These are phyloP conservation scores for Drosophila bifasciata DNA, from an alignment of 1,140 invertebrate species.

Conservation along the genomic window DNA sequence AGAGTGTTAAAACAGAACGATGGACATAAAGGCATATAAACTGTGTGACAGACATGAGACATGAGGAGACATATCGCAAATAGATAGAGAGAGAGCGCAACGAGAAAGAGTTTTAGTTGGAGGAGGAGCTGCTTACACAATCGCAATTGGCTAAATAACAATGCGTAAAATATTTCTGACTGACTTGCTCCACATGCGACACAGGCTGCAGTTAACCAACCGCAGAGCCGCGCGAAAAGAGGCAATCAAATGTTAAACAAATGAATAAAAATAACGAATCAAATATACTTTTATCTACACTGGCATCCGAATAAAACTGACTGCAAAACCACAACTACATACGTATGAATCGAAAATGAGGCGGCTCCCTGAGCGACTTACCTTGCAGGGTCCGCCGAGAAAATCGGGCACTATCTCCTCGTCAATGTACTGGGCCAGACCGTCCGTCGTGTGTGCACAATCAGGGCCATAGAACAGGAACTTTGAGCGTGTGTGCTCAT, in stretches of 20 bases:
- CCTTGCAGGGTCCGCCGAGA: constrained; percentile 94
- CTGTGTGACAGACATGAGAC: constrained; percentile 22
- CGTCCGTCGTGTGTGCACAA: constrained; percentile 92
- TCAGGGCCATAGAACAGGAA: constrained; percentile 97
- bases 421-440: constrained; percentile 94
- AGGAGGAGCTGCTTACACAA: constrained; percentile 81
- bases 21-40: background rate
- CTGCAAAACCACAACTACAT: too few relatives aligned
- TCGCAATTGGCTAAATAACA: constrained; percentile 84
- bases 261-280: constrained; percentile 44
- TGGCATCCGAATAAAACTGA: too few relatives aligned
- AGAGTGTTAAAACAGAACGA: constrained; percentile 23
- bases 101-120: constrained; percentile 17
- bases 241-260: constrained; percentile 35
- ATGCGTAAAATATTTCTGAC: constrained; percentile 78
- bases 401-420: constrained; percentile 95
- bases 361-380: too few relatives aligned
- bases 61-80: constrained; percentile 13
- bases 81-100: constrained; percentile 19
- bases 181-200: constrained; percentile 78
- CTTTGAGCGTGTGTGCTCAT: constrained; percentile 97
- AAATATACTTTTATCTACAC: constrained; percentile 23
- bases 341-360: too few relatives aligned
- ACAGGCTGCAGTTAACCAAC: constrained; percentile 57
- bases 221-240: constrained; percentile 23